A percentile compares a stretch with the other conserved stretches of the same genome.
phyloP scores from a whole-genome alignment of 2,113 vertebrate genomes.

The Saguinus midas region DNA sequence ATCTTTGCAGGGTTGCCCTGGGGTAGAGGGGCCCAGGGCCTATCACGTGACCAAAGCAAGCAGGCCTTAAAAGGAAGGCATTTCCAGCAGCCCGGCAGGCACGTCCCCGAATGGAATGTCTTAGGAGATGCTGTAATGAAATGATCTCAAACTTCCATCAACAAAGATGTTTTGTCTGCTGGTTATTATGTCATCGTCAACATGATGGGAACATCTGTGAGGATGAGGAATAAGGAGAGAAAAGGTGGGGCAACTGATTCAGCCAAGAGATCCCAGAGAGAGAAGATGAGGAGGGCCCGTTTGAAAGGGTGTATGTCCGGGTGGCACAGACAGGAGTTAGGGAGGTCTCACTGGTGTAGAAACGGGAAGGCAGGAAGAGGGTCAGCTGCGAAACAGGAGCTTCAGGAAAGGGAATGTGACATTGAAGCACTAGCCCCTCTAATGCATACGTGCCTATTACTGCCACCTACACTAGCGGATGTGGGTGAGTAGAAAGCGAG shows the following conservation, averaged over 20 bases:
- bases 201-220: background rate
- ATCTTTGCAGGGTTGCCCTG: background rate
- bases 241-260: background rate
- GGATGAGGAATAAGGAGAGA: background rate
- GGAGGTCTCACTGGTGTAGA: background rate
- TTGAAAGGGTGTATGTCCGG: background rate
- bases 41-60: background rate
- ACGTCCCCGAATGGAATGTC: background rate
- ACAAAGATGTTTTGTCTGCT: conserved; percentile 17
- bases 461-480: background rate
- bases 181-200: background rate
- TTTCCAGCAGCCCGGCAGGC: background rate
- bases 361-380: too few species aligned
- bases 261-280: background rate
- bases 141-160: conserved; percentile 29
- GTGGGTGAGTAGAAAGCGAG: background rate
- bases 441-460: background rate
- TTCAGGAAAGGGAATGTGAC: background rate
- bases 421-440: background rate
- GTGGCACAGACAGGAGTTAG: background rate
- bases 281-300: background rate
- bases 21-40: background rate
- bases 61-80: background rate
- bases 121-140: conserved; percentile 29
- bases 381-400: background rate